These are phyloP conservation scores for Cherax quadricarinatus DNA, from an alignment of 1,140 invertebrate genomes.

Conservation along the genomic window DNA sequence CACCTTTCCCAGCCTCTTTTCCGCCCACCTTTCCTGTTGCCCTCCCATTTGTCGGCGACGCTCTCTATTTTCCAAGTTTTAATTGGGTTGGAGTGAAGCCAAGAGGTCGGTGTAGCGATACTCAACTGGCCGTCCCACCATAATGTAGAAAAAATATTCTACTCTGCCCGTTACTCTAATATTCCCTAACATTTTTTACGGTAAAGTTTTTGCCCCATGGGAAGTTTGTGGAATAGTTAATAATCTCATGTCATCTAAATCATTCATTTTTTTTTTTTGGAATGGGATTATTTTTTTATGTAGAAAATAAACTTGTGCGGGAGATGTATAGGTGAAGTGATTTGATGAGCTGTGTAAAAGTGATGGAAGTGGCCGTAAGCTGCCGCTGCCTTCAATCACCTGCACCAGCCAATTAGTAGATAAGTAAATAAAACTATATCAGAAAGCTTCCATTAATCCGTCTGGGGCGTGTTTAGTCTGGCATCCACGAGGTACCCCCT, in stretches of 20 bases:
- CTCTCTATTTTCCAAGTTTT: slow-evolving; percentile 69
- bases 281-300: no score
- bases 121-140: slow-evolving; percentile 14
- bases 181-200: background rate
- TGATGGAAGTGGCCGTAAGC: no score
- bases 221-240: background rate
- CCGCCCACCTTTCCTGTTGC: slow-evolving; percentile 68
- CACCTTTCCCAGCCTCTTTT: slow-evolving; percentile 41
- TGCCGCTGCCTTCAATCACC: background rate
- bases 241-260: no score
- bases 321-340: no score
- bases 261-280: no score
- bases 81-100: slow-evolving; percentile 62
- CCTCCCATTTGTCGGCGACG: slow-evolving; percentile 66
- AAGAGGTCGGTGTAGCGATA: slow-evolving; percentile 39
- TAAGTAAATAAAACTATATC: background rate
- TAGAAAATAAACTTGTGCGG: no score
- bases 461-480: background rate
- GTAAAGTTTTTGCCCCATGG: background rate
- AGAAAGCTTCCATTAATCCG: background rate
- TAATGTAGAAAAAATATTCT: slow-evolving; percentile 37
- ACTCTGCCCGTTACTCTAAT: slow-evolving; percentile 7
- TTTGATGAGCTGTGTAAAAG: no score
- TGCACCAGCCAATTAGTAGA: background rate
- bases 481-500: background rate